Evolutionary conservation across 2,797 vertebrate species (phyloP), one percentile per base, ranked within the genome.

Genomic region (Sebastes ruberrimus): DNA sequence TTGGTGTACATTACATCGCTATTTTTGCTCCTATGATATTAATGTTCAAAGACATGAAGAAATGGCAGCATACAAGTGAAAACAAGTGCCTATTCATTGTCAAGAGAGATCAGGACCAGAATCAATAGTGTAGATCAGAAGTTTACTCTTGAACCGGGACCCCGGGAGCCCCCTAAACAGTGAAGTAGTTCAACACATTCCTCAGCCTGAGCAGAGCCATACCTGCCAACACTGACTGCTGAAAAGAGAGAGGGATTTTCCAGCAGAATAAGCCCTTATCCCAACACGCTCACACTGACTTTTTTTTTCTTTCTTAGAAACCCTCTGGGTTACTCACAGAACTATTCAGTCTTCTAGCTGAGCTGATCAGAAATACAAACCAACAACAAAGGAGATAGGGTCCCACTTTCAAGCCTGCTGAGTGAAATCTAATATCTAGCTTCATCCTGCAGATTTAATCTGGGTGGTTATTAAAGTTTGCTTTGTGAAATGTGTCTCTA

Each of bases 181-280:
- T 70, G 69, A 80, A 90, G 85, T 53, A 78, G 76, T 72, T 83
- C 68, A 85, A 87, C 64, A 84, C 84, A 92, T 94, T 93, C 84
- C 84, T 85, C 55, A 67, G 84, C 72, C 56, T 35, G 64, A 77
- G 78, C 78, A 86, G 85, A 87, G 86, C 72, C 80, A 67, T 78
- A 89, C 88, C 88, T 92, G 89, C 87, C 86, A 92, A 85, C 76
- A 81, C 4, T 57, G 77, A 84, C 76, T 71, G 69, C 76, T 86
- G 79, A 89, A 87, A 77, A 81, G 60, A 72, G 60, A 72, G 62
- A 78, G 75, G 82, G 85, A 69, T 79, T 88, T 92, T 87, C 82
- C 76, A 82, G 69, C 55, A 78, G 81, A 89, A 85, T 73, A 80
- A 85, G 68, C 76, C 57, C 59, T 88, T 73, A 69, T 83, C 76